These are phyloP conservation scores for Drosophila borborema DNA, from an alignment of 2,888 invertebrate genomes.

Conservation along the genomic window DNA sequence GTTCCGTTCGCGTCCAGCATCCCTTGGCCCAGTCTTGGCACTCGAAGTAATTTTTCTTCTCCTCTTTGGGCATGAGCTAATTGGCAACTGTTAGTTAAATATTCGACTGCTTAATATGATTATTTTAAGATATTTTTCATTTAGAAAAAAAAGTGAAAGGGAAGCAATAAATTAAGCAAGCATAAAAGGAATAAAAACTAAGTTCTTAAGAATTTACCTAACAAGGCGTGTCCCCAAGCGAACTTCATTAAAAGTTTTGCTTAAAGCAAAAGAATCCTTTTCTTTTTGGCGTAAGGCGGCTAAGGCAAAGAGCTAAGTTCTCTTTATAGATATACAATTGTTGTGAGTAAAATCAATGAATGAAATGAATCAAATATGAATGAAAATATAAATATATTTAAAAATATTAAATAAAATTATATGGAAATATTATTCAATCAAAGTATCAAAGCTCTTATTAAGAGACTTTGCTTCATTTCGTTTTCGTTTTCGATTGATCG, in stretches of 20 bases:
- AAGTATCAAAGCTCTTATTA: no score
- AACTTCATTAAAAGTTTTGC: conserved; percentile 1
- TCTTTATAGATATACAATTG: not conserved
- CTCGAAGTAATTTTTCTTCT: not conserved
- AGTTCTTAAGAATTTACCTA: not conserved
- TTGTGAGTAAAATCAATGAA: not conserved
- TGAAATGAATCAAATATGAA: no score
- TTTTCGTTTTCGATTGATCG: no score
- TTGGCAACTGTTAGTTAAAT: conserved; percentile 42
- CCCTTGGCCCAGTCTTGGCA: not conserved
- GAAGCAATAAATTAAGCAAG: conserved; percentile 4
- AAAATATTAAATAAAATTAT: no score
- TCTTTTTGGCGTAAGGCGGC: not conserved
- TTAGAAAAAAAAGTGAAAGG: not conserved
- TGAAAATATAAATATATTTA: not conserved
- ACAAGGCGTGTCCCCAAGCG: not conserved
- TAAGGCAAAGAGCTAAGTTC: not conserved
- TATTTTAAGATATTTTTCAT: conserved; percentile 2
- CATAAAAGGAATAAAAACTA: conserved; percentile 1
- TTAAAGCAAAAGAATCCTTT: not conserved
- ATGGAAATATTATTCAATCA: not conserved
- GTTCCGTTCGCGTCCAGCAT: conserved; percentile 23
- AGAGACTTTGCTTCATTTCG: no score
- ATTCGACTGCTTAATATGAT: conserved; percentile 42
- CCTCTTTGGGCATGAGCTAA: conserved; percentile 27